Evolutionary conservation across 2,113 vertebrate species (phyloP).

Genomic region (Nanorana parkeri): DNA sequence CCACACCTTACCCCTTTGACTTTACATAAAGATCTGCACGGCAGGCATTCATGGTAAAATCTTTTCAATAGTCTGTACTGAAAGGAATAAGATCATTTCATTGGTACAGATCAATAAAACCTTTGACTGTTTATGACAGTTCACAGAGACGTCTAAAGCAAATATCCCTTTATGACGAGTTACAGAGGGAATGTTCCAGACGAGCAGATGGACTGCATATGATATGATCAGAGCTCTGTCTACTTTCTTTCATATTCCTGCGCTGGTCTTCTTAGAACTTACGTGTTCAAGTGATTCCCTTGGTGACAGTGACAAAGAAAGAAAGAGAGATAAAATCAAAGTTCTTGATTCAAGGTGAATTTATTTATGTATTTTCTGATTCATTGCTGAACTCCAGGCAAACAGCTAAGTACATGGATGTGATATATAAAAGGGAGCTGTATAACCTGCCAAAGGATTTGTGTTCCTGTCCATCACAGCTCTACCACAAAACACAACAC

Average conservation of each 20-base stretch:
- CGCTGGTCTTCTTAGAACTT: slow-evolving; percentile 1
- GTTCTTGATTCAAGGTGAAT: too few relatives aligned
- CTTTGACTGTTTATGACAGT: slow-evolving; percentile 61
- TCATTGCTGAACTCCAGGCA: too few relatives aligned
- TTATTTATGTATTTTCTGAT: too few relatives aligned
- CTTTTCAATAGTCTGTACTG: not conserved
- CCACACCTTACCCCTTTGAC: too few relatives aligned
- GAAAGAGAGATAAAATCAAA: too few relatives aligned
- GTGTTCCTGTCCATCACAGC: too few relatives aligned
- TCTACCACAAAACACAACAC: too few relatives aligned
- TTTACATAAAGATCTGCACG: too few relatives aligned
- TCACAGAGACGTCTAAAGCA: slow-evolving; percentile 49
- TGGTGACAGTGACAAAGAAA: not conserved
- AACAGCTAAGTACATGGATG: too few relatives aligned
- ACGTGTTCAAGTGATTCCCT: not conserved
- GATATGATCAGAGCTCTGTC: slow-evolving; percentile 42
- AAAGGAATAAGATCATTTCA: not conserved
- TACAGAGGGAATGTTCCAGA: slow-evolving; percentile 62
- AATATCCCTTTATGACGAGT: slow-evolving; percentile 59
- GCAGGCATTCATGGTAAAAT: not conserved
- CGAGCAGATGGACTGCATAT: slow-evolving; percentile 68
- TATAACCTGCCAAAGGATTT: too few relatives aligned
- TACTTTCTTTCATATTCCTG: not conserved
- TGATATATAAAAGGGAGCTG: too few relatives aligned
- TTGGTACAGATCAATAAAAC: slow-evolving; percentile 62